Conservation (phyloP, 1,140 invertebrate species). For the Potamilus streckersoni region DNA sequence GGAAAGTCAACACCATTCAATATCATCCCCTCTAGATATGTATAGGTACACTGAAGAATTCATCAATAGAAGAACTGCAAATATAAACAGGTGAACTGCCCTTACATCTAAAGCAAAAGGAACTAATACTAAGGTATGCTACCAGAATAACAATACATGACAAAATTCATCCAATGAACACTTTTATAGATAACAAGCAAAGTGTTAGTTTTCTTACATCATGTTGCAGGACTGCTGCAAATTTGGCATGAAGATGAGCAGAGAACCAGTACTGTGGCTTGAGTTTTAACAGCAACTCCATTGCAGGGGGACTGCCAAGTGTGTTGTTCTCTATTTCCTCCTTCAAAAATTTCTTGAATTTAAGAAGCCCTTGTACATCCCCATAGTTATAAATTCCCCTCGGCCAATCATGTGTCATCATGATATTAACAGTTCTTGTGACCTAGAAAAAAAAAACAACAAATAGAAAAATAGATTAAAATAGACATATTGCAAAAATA, state of each 20-base stretch:
- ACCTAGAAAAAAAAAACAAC: conserved; percentile 51
- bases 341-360: conserved; percentile 87
- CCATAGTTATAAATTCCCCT: conserved; percentile 88
- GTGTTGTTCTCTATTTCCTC: conserved; percentile 84
- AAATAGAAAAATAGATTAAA: background rate
- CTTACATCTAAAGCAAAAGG: too few relatives aligned
- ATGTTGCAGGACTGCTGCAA: conserved; percentile 87
- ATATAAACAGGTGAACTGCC: too few relatives aligned
- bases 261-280: conserved; percentile 96
- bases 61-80: too few relatives aligned
- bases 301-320: conserved; percentile 86
- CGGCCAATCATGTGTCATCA: conserved; percentile 98
- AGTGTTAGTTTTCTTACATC: conserved; percentile 43
- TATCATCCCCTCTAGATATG: too few relatives aligned
- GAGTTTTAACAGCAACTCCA: conserved; percentile 82
- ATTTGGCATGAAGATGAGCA: conserved; percentile 97
- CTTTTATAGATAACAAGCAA: background rate
- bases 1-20: too few relatives aligned
- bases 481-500: too few relatives aligned
- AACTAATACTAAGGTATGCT: too few relatives aligned
- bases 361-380: conserved; percentile 79
- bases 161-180: too few relatives aligned
- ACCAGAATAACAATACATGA: too few relatives aligned
- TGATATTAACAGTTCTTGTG: conserved; percentile 81
- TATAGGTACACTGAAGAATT: too few relatives aligned